Percentiles rank a stretch among this genome's conserved stretches.
Evolutionary conservation across 2,888 invertebrate genomes (phyloP).

Genomic region (Xestia sexstrigata): DNA sequence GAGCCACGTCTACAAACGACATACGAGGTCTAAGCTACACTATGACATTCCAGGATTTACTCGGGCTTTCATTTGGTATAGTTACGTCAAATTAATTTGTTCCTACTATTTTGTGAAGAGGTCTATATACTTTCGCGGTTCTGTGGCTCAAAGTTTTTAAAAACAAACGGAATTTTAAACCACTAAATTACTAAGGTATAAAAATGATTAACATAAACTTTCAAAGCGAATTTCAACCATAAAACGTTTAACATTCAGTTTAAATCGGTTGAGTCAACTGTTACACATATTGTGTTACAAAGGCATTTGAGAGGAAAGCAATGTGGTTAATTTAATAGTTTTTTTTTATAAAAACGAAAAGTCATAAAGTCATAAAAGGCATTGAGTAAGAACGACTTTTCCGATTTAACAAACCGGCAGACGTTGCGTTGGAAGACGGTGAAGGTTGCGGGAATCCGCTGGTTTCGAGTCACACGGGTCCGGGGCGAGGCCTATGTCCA

Average conservation of each 20-base stretch:
- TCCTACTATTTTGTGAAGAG: neutral
- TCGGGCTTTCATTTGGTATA: slow-evolving; percentile 1
- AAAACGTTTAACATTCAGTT: neutral
- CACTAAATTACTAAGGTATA: neutral
- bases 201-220: neutral
- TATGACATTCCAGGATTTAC: neutral
- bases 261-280: neutral
- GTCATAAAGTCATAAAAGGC: neutral
- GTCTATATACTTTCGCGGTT: neutral
- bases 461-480: too few relatives aligned
- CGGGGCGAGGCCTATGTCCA: too few relatives aligned
- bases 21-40: neutral
- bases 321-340: neutral
- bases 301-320: neutral
- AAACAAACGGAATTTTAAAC: neutral
- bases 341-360: too few relatives aligned
- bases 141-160: neutral
- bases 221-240: neutral
- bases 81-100: slow-evolving; percentile 1
- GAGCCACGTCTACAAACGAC: neutral
- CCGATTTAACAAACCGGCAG: too few relatives aligned
- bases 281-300: neutral
- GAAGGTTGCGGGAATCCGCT: too few relatives aligned
- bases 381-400: neutral
- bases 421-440: too few relatives aligned